Evolutionary conservation across 2,797 vertebrate species (phyloP), one percentile per base, ranked within the genome.

Genomic region (Octomys mimax): DNA sequence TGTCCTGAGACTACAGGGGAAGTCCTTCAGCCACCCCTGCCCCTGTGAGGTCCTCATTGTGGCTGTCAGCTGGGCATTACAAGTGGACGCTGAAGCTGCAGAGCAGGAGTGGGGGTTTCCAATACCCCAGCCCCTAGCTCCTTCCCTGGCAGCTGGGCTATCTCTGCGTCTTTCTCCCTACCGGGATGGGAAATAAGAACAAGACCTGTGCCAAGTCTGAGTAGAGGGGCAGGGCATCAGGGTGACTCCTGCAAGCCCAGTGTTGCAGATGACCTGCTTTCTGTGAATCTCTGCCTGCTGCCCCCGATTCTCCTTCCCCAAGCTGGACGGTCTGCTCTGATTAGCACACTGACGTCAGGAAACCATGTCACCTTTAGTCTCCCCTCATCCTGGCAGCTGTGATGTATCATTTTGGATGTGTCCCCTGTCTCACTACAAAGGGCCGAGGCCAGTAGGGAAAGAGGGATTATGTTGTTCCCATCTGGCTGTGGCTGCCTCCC

Each of bases 401-500:
- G 31, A 28, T 66, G 22, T 12, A 21, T 52, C 6, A 0, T 62
- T 92, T 33, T 0, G 36, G 49, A 84, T 1, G 0, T 62, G 83
- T 94, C 83, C 21, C 33, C 66, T 2, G 49, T 36, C 33, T 94
- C 57, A 22, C 82, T 26, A n/a, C 64, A 79, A 92, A 96, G 93
- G 89, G 33, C 92, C 0, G 0, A 5, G 24, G 68, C 92, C 89
- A 33, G 85, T 8, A 4, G 73, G 70, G 83, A 73, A 16, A 46
- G 88, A 84, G 66, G 92, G 96, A 92, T 95, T 75, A 57, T 26
- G 86, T 26, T 75, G 91, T 81, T 94, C 71, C 89, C 86, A 66
- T 87, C 92, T 94, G 96, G 81, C 95, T 80, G 16, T 19, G 0
- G 73, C 85, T 0, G 0, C 81, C 66, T 95, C 21, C 59, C 83